A percentile compares a stretch with the other conserved stretches of the same genome.
Conservation (phyloP, 2,888 invertebrate genomes). For the Parnassius apollo region DNA sequence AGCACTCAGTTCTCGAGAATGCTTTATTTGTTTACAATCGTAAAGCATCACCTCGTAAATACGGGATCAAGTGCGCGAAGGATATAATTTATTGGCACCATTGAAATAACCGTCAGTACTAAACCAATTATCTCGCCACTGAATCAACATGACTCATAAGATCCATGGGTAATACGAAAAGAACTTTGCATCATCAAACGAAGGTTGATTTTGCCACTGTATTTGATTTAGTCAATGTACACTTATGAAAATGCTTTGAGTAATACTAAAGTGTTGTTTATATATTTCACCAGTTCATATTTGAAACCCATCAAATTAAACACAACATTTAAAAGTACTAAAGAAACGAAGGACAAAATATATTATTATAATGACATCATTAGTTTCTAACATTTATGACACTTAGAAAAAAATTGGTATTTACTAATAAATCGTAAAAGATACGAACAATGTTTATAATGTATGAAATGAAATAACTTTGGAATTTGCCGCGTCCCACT, state of each 20-base stretch:
- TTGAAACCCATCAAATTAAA: not conserved
- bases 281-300: not conserved
- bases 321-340: too few species aligned
- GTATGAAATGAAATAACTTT: too few species aligned
- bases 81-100: constrained; percentile 21
- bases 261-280: not conserved
- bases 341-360: too few species aligned
- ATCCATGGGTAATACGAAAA: not conserved
- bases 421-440: too few species aligned
- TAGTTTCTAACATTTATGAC: too few species aligned
- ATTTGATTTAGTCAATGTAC: too few species aligned
- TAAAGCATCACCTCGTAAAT: constrained; percentile 17
- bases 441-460: too few species aligned
- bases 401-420: too few species aligned
- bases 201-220: not conserved
- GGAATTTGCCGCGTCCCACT: too few species aligned
- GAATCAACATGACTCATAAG: constrained; percentile 15
- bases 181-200: too few species aligned
- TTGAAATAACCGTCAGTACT: constrained; percentile 19
- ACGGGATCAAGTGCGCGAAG: constrained; percentile 15
- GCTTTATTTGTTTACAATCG: constrained; percentile 18
- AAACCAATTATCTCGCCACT: constrained; percentile 13
- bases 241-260: not conserved
- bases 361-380: too few species aligned
- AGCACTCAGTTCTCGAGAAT: constrained; percentile 18